phyloP scores from a whole-genome alignment of 2,888 invertebrate species.

The Hypolimnas misippus region DNA sequence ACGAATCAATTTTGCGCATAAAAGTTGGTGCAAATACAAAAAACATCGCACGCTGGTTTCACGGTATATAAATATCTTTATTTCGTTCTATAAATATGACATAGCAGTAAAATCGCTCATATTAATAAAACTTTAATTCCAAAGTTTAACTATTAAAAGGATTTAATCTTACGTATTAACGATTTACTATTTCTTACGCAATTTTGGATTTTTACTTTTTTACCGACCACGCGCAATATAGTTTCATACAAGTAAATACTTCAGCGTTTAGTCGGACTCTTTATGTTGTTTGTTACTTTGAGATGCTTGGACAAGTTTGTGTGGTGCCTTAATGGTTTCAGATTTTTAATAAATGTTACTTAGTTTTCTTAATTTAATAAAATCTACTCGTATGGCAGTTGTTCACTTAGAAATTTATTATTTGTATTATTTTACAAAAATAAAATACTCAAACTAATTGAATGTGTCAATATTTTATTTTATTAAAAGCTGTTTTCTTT shows the following conservation, averaged over 20 bases:
- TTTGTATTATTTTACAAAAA: constrained; percentile 1
- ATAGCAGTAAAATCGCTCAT: too few relatives aligned
- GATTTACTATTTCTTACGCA: too few relatives aligned
- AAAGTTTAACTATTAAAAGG: too few relatives aligned
- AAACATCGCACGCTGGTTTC: not conserved
- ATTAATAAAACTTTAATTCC: too few relatives aligned
- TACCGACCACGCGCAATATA: too few relatives aligned
- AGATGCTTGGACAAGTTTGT: constrained; percentile 26
- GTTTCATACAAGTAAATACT: too few relatives aligned
- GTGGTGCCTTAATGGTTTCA: constrained; percentile 46
- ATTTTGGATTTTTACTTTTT: too few relatives aligned
- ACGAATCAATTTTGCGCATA: not conserved
- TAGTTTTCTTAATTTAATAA: not conserved
- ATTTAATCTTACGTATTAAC: too few relatives aligned
- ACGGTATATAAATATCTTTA: not conserved
- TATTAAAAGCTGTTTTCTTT: not conserved
- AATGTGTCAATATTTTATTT: not conserved
- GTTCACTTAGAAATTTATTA: not conserved
- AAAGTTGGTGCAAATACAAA: not conserved
- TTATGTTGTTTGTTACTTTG: too few relatives aligned
- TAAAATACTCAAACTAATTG: constrained; percentile 4
- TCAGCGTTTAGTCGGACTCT: too few relatives aligned
- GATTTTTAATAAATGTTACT: constrained; percentile 1
- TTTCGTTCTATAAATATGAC: too few relatives aligned
- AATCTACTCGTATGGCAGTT: not conserved